Percentiles rank a stretch among this genome's conserved stretches.
Evolutionary conservation across 2,113 vertebrate species (phyloP).

Genomic region (Lamprotornis superbus): DNA sequence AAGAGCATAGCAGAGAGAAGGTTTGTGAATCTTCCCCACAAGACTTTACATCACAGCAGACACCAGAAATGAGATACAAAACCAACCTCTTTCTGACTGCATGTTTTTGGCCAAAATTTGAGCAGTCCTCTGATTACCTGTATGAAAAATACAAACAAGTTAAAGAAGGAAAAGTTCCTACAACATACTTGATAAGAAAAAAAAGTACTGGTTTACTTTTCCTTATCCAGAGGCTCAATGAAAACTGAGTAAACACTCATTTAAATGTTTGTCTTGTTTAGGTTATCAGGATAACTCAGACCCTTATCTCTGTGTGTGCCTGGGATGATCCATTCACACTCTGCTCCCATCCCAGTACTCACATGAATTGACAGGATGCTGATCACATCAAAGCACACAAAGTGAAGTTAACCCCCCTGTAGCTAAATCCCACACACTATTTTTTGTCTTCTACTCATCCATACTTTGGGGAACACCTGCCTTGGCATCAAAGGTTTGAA

Average conservation of each 20-base stretch:
- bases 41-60: not conserved
- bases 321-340: not conserved
- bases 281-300: not conserved
- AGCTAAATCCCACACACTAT: not conserved
- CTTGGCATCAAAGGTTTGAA: not conserved
- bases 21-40: not conserved
- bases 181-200: not conserved
- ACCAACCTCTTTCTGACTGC: constrained; percentile 96
- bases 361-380: not conserved
- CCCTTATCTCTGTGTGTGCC: not conserved
- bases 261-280: not conserved
- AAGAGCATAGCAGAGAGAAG: not conserved
- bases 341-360: not conserved
- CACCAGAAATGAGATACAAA: not conserved
- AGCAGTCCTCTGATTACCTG: constrained; percentile 94
- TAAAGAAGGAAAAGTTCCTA: not conserved
- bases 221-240: not conserved
- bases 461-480: not conserved
- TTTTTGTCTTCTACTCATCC: not conserved
- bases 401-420: not conserved
- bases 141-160: constrained; percentile 20
- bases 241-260: not conserved
- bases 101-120: constrained; percentile 98
- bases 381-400: not conserved
- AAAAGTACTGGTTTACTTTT: not conserved